A percentile compares a stretch with the other conserved stretches of the same genome.
These are phyloP conservation scores for Hippopotamus amphibius DNA, from an alignment of 2,113 vertebrate genomes.

Conservation along the genomic window DNA sequence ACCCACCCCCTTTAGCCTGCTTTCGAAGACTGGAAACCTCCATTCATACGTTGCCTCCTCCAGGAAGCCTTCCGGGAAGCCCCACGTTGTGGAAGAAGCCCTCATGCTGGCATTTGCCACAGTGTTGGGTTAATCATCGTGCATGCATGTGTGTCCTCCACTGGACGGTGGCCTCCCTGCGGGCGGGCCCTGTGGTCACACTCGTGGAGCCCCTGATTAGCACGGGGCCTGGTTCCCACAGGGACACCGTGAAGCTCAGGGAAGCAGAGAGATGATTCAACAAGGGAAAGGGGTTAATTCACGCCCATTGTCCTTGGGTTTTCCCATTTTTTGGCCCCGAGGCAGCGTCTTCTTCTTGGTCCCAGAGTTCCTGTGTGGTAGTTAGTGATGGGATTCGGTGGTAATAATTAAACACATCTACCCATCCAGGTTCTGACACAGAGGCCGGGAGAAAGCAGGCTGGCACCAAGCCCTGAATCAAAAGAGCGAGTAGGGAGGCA, in stretches of 20 bases:
- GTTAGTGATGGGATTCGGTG: rapidly evolving
- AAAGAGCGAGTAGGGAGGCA: rapidly evolving
- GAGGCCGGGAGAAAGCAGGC: background rate
- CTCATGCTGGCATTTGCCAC: background rate
- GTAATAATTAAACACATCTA: rapidly evolving
- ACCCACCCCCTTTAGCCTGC: too few species aligned
- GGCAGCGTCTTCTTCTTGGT: too few species aligned
- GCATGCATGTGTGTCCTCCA: rapidly evolving
- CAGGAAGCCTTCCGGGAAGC: background rate
- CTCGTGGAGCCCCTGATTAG: rapidly evolving
- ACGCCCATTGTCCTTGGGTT: rapidly evolving
- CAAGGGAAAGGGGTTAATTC: background rate
- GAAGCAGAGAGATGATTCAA: background rate
- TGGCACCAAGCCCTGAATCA: rapidly evolving
- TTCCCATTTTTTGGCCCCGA: background rate
- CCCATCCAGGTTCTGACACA: background rate
- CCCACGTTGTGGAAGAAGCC: background rate
- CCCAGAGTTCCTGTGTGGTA: too few species aligned
- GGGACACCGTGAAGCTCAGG: rapidly evolving
- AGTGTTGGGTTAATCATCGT: background rate
- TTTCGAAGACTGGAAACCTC: background rate
- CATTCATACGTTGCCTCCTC: background rate
- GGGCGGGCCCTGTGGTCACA: background rate
- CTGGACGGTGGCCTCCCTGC: background rate
- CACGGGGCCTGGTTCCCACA: background rate